Evolutionary conservation across 2,797 vertebrate species (phyloP), one percentile per base, ranked within the genome.

Genomic region (Characodon lateralis): DNA sequence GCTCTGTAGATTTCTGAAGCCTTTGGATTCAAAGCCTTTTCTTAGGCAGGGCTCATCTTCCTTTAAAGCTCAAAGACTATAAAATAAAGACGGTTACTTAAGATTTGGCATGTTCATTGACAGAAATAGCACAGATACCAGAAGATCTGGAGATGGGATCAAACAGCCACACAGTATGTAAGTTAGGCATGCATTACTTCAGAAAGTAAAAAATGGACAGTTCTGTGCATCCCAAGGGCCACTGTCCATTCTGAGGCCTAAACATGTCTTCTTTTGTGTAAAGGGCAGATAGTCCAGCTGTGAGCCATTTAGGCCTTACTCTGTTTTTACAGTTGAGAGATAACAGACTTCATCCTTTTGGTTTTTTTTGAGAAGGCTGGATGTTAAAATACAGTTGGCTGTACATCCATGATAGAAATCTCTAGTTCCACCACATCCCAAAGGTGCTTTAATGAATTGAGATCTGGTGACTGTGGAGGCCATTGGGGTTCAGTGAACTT

Each of bases 111-210:
- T 77, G 75, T 80, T 73, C 78, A 65, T 51, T 63, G 58, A 43
- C 68, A 22, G 76, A 83, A 83, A 69, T 76, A 5, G 63, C 56
- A 65, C 65, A 65, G 8, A 77, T 79, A 76, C 78, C 66, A 69
- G 80, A 77, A 73, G 66, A 75, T 61, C 68, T 43, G 22, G 75
- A 71, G 51, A 65, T 3, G 1, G 20, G 75, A 66, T 50, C n/a
- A 43, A 41, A 68, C 39, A 2, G 65, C 35, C 35, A 68, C 39
- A 66, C 8, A 68, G 0, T 43, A 39, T 68, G 35, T 68, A 65
- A 24, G 35, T 68, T 20, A n/a, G 39, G 5, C 39, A 43, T 5
- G 24, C 22, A 14, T 68, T 24, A 6, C 20, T 41, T 68, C 24
- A 10, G 5, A 3, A 10, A 22, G 35, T 24, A 18, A 10, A 24